These are phyloP conservation scores for Aulostomus chinensis DNA, from an alignment of 2,797 vertebrate species.

Conservation along the genomic window DNA sequence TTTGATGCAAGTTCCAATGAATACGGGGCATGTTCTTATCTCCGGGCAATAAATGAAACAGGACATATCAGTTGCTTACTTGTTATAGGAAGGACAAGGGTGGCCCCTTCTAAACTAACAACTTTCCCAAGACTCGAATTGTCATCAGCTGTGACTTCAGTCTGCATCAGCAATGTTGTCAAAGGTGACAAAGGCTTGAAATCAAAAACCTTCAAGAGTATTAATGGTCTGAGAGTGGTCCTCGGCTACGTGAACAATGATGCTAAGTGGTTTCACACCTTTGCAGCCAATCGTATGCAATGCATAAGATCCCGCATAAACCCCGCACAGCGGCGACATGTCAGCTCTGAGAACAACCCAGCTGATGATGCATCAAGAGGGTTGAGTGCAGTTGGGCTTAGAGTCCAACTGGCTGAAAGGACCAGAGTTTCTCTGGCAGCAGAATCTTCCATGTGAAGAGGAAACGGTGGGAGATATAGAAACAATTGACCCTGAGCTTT, in stretches of 20 bases:
- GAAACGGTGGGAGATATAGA: not conserved
- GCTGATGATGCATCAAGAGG: not conserved
- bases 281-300: slow-evolving; percentile 1
- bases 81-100: slow-evolving; percentile 28
- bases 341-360: not conserved
- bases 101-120: slow-evolving; percentile 17
- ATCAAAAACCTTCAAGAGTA: slow-evolving; percentile 17
- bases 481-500: not conserved
- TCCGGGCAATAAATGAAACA: not conserved
- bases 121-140: slow-evolving; percentile 29
- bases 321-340: slow-evolving; percentile 2
- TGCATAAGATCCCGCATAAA: not conserved
- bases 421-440: slow-evolving; percentile 1
- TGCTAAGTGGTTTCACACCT: not conserved
- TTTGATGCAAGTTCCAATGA: slow-evolving; percentile 17
- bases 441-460: not conserved
- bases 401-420: slow-evolving; percentile 3
- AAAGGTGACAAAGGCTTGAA: slow-evolving; percentile 24
- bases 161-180: not conserved
- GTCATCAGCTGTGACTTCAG: slow-evolving; percentile 22
- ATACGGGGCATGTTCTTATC: slow-evolving; percentile 31
- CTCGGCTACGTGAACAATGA: not conserved
- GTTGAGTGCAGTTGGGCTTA: not conserved
- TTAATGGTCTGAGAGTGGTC: slow-evolving; percentile 12
- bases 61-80: slow-evolving; percentile 27